Conservation (phyloP, 1,140 invertebrate genomes). For the Caenorhabditis tropicalis region DNA sequence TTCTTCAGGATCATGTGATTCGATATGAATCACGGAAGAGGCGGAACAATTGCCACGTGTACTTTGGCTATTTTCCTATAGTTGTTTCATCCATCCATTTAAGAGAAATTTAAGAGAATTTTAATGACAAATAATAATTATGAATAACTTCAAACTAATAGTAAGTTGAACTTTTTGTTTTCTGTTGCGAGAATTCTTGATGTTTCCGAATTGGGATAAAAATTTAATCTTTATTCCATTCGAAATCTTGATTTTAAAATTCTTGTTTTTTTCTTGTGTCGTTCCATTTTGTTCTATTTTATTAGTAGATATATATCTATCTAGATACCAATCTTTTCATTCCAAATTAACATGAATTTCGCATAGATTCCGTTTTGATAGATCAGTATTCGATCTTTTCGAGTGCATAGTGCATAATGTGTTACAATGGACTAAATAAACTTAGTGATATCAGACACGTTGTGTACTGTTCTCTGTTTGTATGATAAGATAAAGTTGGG, state of each 20-base stretch:
- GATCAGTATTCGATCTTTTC: slow-evolving; percentile 29
- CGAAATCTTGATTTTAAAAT: background rate
- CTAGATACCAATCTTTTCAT: background rate
- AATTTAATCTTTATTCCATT: background rate
- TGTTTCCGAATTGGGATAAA: background rate
- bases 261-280: background rate
- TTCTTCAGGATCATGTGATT: slow-evolving; percentile 10
- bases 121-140: too few relatives aligned
- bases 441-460: slow-evolving; percentile 14
- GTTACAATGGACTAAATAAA: background rate
- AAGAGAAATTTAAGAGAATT: background rate
- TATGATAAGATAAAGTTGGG: background rate
- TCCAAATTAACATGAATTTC: background rate
- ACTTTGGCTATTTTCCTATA: background rate
- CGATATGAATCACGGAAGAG: slow-evolving; percentile 4
- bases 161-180: too few relatives aligned
- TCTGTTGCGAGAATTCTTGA: background rate
- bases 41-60: background rate
- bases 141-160: too few relatives aligned
- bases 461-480: background rate
- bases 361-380: slow-evolving; percentile 13
- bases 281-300: background rate
- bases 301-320: background rate
- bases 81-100: background rate
- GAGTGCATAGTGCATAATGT: background rate